Evolutionary conservation across 2,888 invertebrate species (phyloP), one percentile per base, ranked within the genome.

Genomic region (Macrosoma leucophasiata): DNA sequence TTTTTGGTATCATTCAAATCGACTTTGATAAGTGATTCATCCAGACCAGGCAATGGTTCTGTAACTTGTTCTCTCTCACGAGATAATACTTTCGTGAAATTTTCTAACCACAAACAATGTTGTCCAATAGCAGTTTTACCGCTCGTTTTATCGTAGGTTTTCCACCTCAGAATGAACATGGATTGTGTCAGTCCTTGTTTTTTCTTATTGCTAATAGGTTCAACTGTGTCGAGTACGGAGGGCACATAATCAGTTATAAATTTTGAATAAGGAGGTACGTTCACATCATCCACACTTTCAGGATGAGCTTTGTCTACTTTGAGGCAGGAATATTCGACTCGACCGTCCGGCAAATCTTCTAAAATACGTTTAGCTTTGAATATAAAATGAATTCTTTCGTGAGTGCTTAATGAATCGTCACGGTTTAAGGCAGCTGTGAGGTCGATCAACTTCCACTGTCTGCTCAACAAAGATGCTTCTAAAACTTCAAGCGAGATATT

Each of bases 71-170:
- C 67, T 31, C 50, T 58, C 20, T 79, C 82, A 30, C 84, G 84
- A 27, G 86, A 84, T 39, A 86, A 70, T 11, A 79, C 67, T 57
- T 84, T 81, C 44, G 86, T 86, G 38, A 90, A 82, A 49, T 85
- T 85, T 38, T 88, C 84, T 36, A 92, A 60, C 55, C 88, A 88
- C 10, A 91, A 64, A 52, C 89, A 89, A 55, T 90, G 91, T 52
- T 93, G 93, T 0, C 93, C 93, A 29, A 88, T 67, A 6, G 88
- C 87, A 4, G 82, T 71, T 35, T 86, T 81, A 22, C 84, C 86
- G 17, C 81, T 86, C 5, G 72, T 78, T 45, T 78, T 86, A 50
- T 90, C 87, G 36, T 78, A 71, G 1, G 88, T 87, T 52, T 74
- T 82, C 89, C 89, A 89, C 41, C 84, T 60, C 11, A 85, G 52